Base-by-base conservation (phyloP, 2,113 vertebrate genomes). In the Coregonus clupeaformis region DNA sequence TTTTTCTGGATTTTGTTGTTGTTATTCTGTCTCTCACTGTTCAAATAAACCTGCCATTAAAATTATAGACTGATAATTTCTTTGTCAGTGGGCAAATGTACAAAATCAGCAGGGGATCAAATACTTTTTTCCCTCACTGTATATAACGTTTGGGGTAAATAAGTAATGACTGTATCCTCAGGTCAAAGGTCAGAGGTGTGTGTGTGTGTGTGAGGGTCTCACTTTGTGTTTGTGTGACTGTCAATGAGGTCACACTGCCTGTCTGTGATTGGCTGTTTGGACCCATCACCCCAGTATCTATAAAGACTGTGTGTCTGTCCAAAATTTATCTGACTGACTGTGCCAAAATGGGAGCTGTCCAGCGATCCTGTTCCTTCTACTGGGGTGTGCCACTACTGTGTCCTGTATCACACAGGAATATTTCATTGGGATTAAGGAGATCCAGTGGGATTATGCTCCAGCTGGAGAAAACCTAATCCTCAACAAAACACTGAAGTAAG, bases 341-440 rank as follows among this genome's bases (percentile, higher is more conserved):
- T 59, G 24, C 18, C 67, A 77, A 55, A 69, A 89, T 88, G 88
- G 63, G 68, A 79, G 62, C 14, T 60, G 77, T 11, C 45, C 68
- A 57, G 63, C 66, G 63, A 63, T 29, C 30, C 57, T 70, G 20
- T n/a, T 81, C 30, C 42, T 86, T 71, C 65, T 92, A 75, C 65
- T 93, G 57, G 82, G 69, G 29, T 88, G 79, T 69, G 73, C 76
- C 18, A 79, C 71, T 3, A 79, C 72, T 20, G 91, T 79, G 25
- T 88, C 84, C 18, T 86, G 83, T 14, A 45, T 82, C 62, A 89
- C 30, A 36, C 89, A 91, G 71, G 90, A 90, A n/a, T 93, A 93
- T 74, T 93, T 92, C 68, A 11, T 94, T 24, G 90, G 71, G 63
- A 93, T 94, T 73, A 91, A 93, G 6, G 93, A 94, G 55, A 70